Conservation (phyloP, 2,113 vertebrate genomes). For the Ondatra zibethicus region DNA sequence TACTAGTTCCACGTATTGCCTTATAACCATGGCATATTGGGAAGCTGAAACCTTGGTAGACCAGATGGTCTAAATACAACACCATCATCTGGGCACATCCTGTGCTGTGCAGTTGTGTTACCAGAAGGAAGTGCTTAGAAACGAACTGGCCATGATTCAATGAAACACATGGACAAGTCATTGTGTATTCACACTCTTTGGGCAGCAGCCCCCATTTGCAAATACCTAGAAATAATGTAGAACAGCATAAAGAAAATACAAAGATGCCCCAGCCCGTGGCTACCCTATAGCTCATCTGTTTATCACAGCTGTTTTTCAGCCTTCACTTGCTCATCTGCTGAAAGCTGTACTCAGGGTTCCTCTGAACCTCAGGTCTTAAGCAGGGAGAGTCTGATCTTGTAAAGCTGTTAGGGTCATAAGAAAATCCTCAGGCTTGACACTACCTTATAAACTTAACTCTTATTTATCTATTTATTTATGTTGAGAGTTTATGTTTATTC, state of each 20-base stretch:
- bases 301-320: neutral
- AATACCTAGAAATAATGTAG: neutral
- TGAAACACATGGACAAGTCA: neutral
- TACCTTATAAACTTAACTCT: neutral
- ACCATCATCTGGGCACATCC: neutral
- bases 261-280: neutral
- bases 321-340: neutral
- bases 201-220: neutral
- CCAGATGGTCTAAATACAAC: neutral
- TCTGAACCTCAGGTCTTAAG: neutral
- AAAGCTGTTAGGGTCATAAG: neutral
- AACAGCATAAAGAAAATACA: neutral
- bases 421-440: neutral
- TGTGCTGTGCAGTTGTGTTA: neutral
- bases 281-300: neutral
- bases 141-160: neutral
- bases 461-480: neutral
- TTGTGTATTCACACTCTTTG: neutral
- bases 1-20: neutral
- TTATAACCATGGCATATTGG: accelerated
- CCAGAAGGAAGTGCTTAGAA: neutral
- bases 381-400: neutral
- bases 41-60: neutral
- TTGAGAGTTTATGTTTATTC: neutral
- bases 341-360: neutral